phyloP scores from a whole-genome alignment of 2,888 invertebrate genomes.

The Scelioninae gen. 1 region DNA sequence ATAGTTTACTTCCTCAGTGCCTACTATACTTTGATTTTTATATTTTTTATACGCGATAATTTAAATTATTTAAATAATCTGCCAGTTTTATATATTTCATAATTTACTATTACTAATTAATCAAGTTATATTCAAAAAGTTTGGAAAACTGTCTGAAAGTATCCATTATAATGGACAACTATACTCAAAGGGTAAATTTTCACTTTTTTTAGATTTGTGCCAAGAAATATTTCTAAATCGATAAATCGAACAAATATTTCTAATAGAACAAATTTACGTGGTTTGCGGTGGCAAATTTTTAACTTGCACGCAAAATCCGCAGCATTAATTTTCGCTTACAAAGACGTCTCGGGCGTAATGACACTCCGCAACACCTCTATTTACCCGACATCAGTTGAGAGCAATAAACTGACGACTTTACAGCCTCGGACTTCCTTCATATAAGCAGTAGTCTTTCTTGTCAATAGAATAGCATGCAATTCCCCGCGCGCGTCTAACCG shows the following conservation, averaged over 20 bases:
- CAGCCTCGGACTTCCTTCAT: conserved; percentile 60
- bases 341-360: conserved; percentile 65
- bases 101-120: too few relatives aligned
- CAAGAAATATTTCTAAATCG: not conserved
- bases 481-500: conserved; percentile 50
- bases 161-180: too few relatives aligned
- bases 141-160: too few relatives aligned
- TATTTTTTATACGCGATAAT: too few relatives aligned
- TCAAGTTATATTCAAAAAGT: too few relatives aligned
- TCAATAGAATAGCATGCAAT: conserved; percentile 66
- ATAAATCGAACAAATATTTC: conserved; percentile 1
- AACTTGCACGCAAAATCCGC: conserved; percentile 16
- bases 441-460: conserved; percentile 68
- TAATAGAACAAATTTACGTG: not conserved
- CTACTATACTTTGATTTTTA: too few relatives aligned
- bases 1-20: too few relatives aligned
- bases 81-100: too few relatives aligned
- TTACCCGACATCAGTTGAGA: conserved; percentile 63
- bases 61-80: too few relatives aligned
- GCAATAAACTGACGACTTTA: conserved; percentile 68
- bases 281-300: conserved; percentile 9
- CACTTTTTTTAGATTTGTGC: too few relatives aligned
- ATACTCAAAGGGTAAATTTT: too few relatives aligned
- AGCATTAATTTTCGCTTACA: conserved; percentile 55
- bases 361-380: conserved; percentile 64